These are phyloP conservation scores for Sinonovacula constricta DNA, from an alignment of 1,140 invertebrate species.

Conservation along the genomic window DNA sequence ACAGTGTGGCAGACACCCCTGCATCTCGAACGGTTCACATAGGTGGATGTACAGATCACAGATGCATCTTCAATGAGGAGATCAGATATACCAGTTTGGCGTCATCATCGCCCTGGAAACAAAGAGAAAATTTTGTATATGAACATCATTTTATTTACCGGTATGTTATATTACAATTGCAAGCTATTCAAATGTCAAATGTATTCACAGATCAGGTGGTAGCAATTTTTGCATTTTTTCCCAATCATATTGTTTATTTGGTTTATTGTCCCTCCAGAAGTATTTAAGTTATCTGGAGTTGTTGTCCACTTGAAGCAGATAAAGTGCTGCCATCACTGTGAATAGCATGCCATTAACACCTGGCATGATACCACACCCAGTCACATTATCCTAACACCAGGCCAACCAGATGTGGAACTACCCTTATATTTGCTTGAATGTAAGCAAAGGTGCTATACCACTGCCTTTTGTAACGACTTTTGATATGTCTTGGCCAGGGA, in stretches of 20 bases:
- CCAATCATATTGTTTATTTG: background rate
- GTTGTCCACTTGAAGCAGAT: too few relatives aligned
- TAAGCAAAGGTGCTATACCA: background rate
- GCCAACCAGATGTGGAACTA: background rate
- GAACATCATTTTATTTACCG: too few relatives aligned
- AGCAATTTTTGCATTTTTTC: background rate
- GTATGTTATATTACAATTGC: too few relatives aligned
- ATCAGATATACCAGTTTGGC: too few relatives aligned
- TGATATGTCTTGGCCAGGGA: background rate
- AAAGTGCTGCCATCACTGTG: background rate
- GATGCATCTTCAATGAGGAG: too few relatives aligned
- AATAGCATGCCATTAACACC: background rate
- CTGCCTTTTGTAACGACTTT: background rate
- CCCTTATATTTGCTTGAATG: background rate
- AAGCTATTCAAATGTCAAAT: too few relatives aligned
- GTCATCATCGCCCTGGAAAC: conserved; percentile 44
- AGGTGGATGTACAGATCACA: too few relatives aligned
- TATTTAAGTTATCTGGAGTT: background rate
- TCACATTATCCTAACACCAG: background rate
- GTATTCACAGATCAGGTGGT: background rate
- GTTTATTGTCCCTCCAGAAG: background rate
- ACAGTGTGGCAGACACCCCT: too few relatives aligned
- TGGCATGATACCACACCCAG: background rate
- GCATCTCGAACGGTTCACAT: too few relatives aligned
- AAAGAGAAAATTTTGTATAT: too few relatives aligned